Evolutionary conservation across 2,888 invertebrate species (phyloP).

Genomic region (Pachymerium ferrugineum): DNA sequence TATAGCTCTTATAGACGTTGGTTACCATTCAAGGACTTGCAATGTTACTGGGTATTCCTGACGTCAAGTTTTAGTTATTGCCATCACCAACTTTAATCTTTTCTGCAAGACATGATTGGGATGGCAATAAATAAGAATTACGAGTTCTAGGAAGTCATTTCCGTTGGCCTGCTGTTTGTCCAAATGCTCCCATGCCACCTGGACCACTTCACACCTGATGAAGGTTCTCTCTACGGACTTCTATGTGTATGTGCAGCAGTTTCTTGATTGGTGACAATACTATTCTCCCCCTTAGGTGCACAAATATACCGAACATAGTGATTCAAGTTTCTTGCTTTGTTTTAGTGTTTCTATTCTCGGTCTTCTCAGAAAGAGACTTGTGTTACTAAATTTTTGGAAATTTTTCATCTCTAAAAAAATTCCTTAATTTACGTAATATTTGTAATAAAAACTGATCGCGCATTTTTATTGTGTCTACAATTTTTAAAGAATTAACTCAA

Average conservation of each 20-base stretch:
- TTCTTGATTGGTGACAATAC: constrained; percentile 22
- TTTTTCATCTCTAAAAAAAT: no score
- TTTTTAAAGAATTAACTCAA: no score
- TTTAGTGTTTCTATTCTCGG: neutral
- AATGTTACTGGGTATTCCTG: no score
- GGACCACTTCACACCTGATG: constrained; percentile 27
- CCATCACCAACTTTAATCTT: no score
- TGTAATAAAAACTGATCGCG: no score
- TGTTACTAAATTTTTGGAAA: no score
- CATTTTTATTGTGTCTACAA: no score
- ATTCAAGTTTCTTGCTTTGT: neutral
- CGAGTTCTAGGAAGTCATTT: constrained; percentile 19
- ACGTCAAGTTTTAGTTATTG: no score
- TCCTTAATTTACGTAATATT: no score
- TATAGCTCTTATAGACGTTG: no score
- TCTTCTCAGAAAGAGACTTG: neutral
- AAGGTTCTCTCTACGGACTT: constrained; percentile 19
- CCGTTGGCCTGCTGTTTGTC: constrained; percentile 24
- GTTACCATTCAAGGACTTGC: no score
- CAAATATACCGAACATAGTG: neutral
- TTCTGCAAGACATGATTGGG: neutral
- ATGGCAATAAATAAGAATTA: constrained; percentile 24
- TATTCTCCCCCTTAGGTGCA: neutral
- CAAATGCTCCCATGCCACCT: constrained; percentile 24
- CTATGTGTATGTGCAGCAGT: constrained; percentile 11